Evolutionary conservation across 2,888 invertebrate genomes (phyloP), one percentile per base, ranked within the genome.

Genomic region (Melieria picta): DNA sequence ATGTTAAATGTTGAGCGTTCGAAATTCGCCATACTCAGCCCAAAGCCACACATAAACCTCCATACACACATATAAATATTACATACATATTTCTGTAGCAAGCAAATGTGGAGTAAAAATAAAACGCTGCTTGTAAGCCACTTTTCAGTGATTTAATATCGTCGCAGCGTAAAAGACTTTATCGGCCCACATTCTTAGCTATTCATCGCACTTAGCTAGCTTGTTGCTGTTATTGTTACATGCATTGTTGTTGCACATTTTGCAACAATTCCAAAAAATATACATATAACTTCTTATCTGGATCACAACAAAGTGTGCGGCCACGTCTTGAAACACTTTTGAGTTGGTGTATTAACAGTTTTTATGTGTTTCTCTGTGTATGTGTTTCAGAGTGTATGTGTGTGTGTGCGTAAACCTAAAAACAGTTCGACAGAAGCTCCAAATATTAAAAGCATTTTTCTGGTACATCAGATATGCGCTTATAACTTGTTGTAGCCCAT

Each of bases 391-490:
- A 16, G 16, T 16, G 7, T 50, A 3, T 50, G 7, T 50, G 11
- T 50, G 11, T 10, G 5, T 52, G 52, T 52, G 52, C 5, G n/a
- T 11, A 13, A n/a, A n/a, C 7, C 9, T 46, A 57, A 11, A 63
- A 50, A 64, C 16, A 60, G 43, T n/a, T 11, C 48, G 77, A 83
- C 75, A 83, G 81, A 81, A 82, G 77, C 69, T 77, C 75, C 78
- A 81, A 77, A 81, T 58, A 80, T 79, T 74, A 77, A 75, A 75
- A 80, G 69, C 73, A 74, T 73, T 75, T 78, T 76, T 81, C 72
- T 79, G 77, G 80, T 64, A 78, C 84, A 83, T 82, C 83, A 72
- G 73, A 83, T 82, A 80, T 74, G 74, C 52, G 70, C 74, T 30
- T 30, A 30, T 2, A 30, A 30, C 30, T 30, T 30, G 30, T 30